These are phyloP conservation scores for Sebastes vulpes DNA, from an alignment of 2,797 vertebrate genomes.

Conservation along the genomic window DNA sequence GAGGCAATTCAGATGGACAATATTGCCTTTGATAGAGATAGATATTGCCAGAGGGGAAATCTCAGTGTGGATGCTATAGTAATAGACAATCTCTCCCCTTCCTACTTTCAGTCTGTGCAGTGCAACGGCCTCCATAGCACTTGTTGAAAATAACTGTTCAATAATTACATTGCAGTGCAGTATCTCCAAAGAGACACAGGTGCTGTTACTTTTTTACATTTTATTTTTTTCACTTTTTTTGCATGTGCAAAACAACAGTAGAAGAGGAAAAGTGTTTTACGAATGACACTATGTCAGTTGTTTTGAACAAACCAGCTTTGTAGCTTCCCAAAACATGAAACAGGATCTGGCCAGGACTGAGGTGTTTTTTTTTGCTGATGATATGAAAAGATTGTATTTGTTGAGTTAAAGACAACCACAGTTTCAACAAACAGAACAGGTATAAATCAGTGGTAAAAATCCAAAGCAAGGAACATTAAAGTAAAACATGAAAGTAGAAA, in stretches of 20 bases:
- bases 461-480: background rate
- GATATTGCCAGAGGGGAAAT: slow-evolving; percentile 35
- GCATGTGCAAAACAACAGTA: background rate
- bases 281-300: background rate
- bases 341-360: background rate
- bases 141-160: background rate
- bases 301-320: background rate
- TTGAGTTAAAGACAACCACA: background rate
- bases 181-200: background rate
- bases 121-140: background rate
- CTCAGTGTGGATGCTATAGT: background rate
- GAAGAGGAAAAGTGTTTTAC: background rate
- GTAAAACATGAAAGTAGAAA: background rate
- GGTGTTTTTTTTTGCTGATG: too few species aligned
- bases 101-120: background rate
- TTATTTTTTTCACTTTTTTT: background rate
- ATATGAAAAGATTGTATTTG: background rate
- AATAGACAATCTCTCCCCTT: slow-evolving; percentile 18
- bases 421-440: background rate
- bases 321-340: background rate
- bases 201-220: background rate
- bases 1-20: slow-evolving; percentile 42
- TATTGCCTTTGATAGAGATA: slow-evolving; percentile 47
- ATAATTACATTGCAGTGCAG: background rate
- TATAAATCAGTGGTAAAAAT: background rate